A percentile compares a stretch with the other conserved stretches of the same genome.
These are phyloP conservation scores for Cygnus atratus DNA, from an alignment of 2,113 vertebrate species.

Conservation along the genomic window DNA sequence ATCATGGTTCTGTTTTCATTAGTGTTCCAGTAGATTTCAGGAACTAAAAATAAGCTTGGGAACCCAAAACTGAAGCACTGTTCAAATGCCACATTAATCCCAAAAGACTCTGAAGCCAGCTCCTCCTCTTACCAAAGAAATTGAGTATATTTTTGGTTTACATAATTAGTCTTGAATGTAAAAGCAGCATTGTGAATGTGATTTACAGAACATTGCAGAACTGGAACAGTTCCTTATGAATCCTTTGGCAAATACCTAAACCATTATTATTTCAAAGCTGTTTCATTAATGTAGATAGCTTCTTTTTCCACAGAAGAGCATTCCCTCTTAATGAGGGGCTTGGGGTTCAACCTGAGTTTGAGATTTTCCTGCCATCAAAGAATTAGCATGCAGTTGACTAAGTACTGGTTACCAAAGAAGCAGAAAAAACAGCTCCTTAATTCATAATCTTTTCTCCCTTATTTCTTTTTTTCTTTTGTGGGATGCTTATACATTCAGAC, in stretches of 20 bases:
- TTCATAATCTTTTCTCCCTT: not conserved
- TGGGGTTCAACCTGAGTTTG: fast-evolving
- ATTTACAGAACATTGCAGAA: too few species aligned
- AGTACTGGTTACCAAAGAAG: not conserved
- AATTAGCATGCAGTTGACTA: not conserved
- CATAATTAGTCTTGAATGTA: not conserved
- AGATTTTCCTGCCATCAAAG: not conserved
- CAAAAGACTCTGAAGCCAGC: not conserved
- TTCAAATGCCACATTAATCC: not conserved
- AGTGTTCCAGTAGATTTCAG: not conserved
- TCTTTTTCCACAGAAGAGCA: not conserved
- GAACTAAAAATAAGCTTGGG: not conserved
- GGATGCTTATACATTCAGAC: not conserved
- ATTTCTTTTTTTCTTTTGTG: not conserved
- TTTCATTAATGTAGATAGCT: not conserved
- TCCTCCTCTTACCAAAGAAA: not conserved
- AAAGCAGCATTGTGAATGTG: too few species aligned
- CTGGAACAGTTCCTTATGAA: too few species aligned
- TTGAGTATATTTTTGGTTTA: not conserved
- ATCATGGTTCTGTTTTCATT: not conserved
- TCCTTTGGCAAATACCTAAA: too few species aligned
- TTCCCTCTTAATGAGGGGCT: not conserved
- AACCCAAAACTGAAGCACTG: not conserved
- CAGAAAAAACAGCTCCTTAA: not conserved
- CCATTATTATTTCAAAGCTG: not conserved